These are phyloP conservation scores for Myocastor coypus DNA, from an alignment of 2,113 vertebrate genomes.

Conservation along the genomic window DNA sequence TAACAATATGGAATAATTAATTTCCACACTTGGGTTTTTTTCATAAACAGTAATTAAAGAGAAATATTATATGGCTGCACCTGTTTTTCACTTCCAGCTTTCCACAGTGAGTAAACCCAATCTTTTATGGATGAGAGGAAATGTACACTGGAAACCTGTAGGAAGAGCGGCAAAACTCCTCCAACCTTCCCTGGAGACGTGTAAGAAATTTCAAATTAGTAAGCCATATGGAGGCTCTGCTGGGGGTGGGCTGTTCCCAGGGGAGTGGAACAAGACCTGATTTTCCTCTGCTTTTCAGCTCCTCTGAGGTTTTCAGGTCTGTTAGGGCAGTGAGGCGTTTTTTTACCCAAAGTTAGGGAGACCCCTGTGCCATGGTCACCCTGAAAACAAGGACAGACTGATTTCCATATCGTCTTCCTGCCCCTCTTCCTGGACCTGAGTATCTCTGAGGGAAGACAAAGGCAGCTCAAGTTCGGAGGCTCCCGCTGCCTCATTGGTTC, in stretches of 20 bases:
- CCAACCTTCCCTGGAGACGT: conserved; percentile 74
- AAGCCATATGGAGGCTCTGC: conserved; percentile 79
- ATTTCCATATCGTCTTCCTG: background rate
- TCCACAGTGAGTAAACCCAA: conserved; percentile 83
- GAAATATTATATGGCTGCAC: conserved; percentile 87
- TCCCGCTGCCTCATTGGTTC: background rate
- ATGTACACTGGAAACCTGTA: conserved; percentile 66
- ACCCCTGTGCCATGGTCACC: background rate
- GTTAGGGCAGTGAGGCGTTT: background rate
- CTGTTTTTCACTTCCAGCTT: conserved; percentile 84
- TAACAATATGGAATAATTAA: conserved; percentile 86
- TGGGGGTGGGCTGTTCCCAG: conserved; percentile 61
- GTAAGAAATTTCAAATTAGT: conserved; percentile 80
- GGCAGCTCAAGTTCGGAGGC: background rate
- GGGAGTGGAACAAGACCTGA: background rate
- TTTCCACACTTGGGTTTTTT: conserved; percentile 75
- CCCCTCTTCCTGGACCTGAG: background rate
- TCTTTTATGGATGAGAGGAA: conserved; percentile 87
- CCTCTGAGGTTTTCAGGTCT: background rate
- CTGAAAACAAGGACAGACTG: background rate
- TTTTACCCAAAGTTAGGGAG: background rate
- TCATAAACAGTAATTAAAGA: conserved; percentile 89
- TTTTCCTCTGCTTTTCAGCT: conserved; percentile 67
- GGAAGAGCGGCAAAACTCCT: conserved; percentile 74
- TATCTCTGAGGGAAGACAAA: background rate